A percentile compares a stretch with the other conserved stretches of the same genome.
Evolutionary conservation across 1,140 invertebrate genomes (phyloP).

Genomic region (Archegozetes longisetosus): DNA sequence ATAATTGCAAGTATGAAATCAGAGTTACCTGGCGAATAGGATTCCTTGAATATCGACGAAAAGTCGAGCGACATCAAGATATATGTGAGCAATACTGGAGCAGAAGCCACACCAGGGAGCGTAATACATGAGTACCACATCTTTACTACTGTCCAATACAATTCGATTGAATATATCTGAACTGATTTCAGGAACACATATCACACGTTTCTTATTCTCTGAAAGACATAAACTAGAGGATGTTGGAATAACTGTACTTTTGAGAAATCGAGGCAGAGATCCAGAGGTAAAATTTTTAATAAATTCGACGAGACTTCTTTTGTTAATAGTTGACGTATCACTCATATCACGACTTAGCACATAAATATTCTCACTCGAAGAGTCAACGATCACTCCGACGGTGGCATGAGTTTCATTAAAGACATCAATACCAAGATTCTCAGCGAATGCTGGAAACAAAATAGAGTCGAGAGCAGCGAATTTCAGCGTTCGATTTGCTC

Average conservation of each 20-base stretch:
- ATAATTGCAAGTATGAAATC: slow-evolving; percentile 4
- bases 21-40: slow-evolving; percentile 37
- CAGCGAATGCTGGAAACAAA: slow-evolving; percentile 48
- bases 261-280: slow-evolving; percentile 35
- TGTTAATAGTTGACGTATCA: slow-evolving; percentile 8
- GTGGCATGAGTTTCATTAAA: slow-evolving; percentile 39
- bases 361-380: slow-evolving; percentile 22
- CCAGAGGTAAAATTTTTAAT: slow-evolving; percentile 45
- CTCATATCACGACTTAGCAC: slow-evolving; percentile 12
- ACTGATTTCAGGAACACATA: slow-evolving; percentile 38
- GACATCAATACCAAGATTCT: slow-evolving; percentile 41
- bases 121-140: slow-evolving; percentile 50
- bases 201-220: slow-evolving; percentile 7
- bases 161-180: slow-evolving; percentile 26
- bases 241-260: slow-evolving; percentile 23
- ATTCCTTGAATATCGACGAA: slow-evolving; percentile 38
- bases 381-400: slow-evolving; percentile 50
- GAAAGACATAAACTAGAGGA: slow-evolving; percentile 10
- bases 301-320: slow-evolving; percentile 31
- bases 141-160: slow-evolving; percentile 34
- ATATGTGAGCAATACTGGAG: slow-evolving; percentile 43
- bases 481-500: slow-evolving; percentile 44
- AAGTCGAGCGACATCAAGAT: slow-evolving; percentile 44
- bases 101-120: slow-evolving; percentile 55
- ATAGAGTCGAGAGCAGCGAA: slow-evolving; percentile 53